A percentile compares a stretch with the other conserved stretches of the same genome.
phyloP scores from a whole-genome alignment of 2,113 vertebrate species.

The Isichthys henryi region DNA sequence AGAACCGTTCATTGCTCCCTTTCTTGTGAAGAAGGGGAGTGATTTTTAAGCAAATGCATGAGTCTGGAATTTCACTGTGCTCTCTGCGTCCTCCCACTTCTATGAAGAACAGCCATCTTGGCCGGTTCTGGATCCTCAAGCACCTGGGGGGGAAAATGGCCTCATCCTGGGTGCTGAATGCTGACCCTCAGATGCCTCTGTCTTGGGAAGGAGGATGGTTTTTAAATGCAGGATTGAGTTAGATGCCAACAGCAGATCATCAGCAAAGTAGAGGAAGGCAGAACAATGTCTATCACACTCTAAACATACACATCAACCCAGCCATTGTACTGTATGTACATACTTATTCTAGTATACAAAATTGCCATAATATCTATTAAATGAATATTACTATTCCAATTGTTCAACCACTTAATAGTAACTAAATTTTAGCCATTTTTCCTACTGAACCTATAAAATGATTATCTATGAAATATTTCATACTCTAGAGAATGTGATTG shows the following conservation, averaged over 20 bases:
- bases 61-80: not conserved
- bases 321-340: not conserved
- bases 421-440: not conserved
- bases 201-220: not conserved
- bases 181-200: not conserved
- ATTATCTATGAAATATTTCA: not conserved
- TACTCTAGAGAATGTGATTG: not conserved
- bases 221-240: not conserved
- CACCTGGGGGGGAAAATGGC: not conserved
- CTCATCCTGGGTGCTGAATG: not conserved
- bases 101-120: not conserved
- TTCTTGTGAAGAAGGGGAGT: not conserved
- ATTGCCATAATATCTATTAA: not conserved
- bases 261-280: not conserved
- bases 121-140: not conserved
- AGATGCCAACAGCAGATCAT: not conserved
- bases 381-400: not conserved
- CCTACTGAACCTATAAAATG: not conserved
- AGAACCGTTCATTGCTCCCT: not conserved
- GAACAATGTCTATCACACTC: not conserved
- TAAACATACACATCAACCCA: not conserved
- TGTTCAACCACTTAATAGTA: not conserved
- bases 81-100: not conserved
- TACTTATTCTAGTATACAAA: not conserved
- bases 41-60: not conserved